phyloP scores from a whole-genome alignment of 2,113 vertebrate species.

The Tragelaphus imberbis region DNA sequence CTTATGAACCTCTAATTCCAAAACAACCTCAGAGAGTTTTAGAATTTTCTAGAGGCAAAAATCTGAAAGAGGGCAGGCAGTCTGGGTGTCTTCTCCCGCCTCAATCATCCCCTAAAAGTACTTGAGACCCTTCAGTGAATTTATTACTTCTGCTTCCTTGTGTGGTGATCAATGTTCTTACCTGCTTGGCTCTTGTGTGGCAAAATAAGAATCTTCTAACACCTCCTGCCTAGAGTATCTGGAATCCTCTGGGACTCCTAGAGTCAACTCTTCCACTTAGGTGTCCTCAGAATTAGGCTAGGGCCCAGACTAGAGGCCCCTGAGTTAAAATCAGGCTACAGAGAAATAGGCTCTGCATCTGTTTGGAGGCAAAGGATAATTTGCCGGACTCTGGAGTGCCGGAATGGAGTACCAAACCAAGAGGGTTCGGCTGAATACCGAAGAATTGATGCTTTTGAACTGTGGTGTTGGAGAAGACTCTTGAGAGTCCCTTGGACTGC shows the following conservation, averaged over 20 bases:
- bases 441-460: neutral
- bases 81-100: neutral
- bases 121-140: neutral
- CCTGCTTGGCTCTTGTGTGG: neutral
- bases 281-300: neutral
- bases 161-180: conserved; percentile 29
- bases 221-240: neutral
- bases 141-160: neutral
- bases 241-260: neutral
- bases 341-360: neutral
- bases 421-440: neutral
- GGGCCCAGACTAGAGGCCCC: neutral
- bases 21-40: neutral
- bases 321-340: neutral
- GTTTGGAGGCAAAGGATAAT: neutral
- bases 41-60: neutral
- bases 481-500: neutral
- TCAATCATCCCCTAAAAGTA: neutral
- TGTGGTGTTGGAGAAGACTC: neutral
- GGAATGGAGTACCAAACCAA: neutral
- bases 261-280: neutral
- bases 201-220: neutral
- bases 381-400: neutral
- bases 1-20: neutral
- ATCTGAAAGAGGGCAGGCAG: conserved; percentile 15